Conservation (phyloP, 1,140 invertebrate species). For the Lucilia sericata region DNA sequence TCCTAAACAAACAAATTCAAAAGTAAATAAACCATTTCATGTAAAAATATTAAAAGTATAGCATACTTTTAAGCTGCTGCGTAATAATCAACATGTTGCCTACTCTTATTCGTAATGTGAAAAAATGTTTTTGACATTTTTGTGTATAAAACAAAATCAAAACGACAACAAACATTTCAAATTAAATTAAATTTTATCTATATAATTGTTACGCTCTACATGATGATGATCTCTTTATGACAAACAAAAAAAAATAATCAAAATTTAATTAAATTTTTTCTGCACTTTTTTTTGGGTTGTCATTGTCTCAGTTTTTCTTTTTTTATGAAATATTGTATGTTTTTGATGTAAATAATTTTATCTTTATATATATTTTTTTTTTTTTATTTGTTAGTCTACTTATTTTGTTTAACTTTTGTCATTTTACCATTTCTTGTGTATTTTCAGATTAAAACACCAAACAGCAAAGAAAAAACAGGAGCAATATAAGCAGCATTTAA, state of each 20-base stretch:
- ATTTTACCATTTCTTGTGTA: background rate
- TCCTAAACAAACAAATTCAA: no score
- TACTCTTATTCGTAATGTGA: background rate
- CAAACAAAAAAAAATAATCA: background rate
- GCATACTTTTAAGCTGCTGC: background rate
- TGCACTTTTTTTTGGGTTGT: background rate
- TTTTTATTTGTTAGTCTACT: background rate
- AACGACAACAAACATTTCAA: background rate
- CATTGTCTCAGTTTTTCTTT: no score
- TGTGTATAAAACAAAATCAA: background rate
- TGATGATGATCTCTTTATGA: background rate
- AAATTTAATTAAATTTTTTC: constrained; percentile 12
- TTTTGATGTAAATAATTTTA: background rate
- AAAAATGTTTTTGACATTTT: background rate
- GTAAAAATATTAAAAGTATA: no score
- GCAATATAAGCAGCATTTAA: background rate
- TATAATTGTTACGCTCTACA: constrained; percentile 5
- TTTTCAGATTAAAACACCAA: background rate
- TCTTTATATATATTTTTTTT: no score
- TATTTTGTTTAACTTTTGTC: background rate
- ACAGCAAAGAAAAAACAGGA: background rate
- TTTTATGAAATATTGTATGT: background rate
- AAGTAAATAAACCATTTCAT: no score
- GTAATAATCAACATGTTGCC: constrained; percentile 11
- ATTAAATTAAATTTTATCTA: constrained; percentile 9